Percentiles rank a stretch among this genome's conserved stretches.
Evolutionary conservation across 2,113 vertebrate genomes (phyloP).

Genomic region (Trogon melanurus): DNA sequence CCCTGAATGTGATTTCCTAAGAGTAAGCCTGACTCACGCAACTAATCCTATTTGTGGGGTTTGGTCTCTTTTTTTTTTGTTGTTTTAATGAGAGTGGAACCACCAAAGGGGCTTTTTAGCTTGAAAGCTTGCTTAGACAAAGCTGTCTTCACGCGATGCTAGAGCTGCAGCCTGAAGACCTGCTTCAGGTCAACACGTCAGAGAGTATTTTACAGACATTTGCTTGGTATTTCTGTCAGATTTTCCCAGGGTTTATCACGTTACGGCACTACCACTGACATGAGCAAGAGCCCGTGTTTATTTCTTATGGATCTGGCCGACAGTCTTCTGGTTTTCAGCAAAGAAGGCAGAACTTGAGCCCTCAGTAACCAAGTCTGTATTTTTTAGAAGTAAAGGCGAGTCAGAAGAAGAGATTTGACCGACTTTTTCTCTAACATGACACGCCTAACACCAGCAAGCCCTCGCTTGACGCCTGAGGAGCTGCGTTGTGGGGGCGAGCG

Average conservation of each 20-base stretch:
- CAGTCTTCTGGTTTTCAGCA: neutral
- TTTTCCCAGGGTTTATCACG: neutral
- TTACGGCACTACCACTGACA: neutral
- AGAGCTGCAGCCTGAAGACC: neutral
- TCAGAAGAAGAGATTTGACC: neutral
- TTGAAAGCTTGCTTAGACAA: neutral
- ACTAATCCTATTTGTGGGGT: neutral
- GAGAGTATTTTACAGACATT: neutral
- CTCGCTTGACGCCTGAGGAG: neutral
- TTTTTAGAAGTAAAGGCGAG: neutral
- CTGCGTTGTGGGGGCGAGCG: rapidly evolving
- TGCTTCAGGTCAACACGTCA: neutral
- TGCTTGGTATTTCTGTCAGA: neutral
- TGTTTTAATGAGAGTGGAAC: neutral
- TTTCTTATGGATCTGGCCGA: neutral
- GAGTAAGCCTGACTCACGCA: neutral
- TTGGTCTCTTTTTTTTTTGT: no score
- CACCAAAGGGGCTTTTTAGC: neutral
- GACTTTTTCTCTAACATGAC: neutral
- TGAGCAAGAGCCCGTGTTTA: neutral
- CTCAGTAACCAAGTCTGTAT: neutral
- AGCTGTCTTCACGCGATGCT: neutral
- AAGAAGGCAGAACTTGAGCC: neutral
- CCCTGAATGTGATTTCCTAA: neutral
- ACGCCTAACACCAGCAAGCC: neutral